Percentiles rank a stretch among this genome's conserved stretches.
phyloP scores from a whole-genome alignment of 1,140 invertebrate genomes.

The Protaetia brevitarsis region DNA sequence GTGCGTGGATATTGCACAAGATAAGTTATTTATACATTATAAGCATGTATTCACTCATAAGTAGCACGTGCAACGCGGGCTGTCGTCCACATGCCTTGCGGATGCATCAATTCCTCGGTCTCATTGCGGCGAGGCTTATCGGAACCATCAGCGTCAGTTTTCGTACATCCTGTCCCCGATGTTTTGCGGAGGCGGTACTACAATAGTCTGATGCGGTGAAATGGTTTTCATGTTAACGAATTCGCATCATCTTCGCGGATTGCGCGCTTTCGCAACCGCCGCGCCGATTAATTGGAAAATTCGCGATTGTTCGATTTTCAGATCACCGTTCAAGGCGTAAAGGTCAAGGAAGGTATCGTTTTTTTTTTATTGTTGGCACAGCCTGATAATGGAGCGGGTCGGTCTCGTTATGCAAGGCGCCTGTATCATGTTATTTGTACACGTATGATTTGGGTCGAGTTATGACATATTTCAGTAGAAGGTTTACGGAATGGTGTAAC shows the following conservation, averaged over 20 bases:
- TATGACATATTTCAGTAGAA: slow-evolving; percentile 7
- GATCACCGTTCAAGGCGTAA: slow-evolving; percentile 10
- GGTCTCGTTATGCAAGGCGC: not conserved
- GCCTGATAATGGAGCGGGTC: not conserved
- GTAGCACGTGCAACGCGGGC: not conserved
- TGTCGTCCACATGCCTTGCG: not conserved
- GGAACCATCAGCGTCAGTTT: not conserved
- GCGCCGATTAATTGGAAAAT: too few species aligned
- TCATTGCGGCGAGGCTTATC: slow-evolving; percentile 8
- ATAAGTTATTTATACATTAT: not conserved
- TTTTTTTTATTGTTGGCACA: not conserved
- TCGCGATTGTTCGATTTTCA: slow-evolving; percentile 4
- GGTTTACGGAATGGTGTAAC: not conserved
- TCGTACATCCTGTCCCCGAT: not conserved
- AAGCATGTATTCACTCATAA: not conserved
- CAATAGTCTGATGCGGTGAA: not conserved
- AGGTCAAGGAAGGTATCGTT: slow-evolving; percentile 9
- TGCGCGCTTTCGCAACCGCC: not conserved
- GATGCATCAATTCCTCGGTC: not conserved
- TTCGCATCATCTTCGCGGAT: not conserved
- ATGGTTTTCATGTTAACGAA: not conserved
- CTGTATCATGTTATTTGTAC: slow-evolving; percentile 4
- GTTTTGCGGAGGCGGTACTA: not conserved
- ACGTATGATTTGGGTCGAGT: slow-evolving; percentile 6
- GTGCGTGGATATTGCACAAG: not conserved